Evolutionary conservation across 2,797 vertebrate genomes (phyloP).

Genomic region (Columba guinea): DNA sequence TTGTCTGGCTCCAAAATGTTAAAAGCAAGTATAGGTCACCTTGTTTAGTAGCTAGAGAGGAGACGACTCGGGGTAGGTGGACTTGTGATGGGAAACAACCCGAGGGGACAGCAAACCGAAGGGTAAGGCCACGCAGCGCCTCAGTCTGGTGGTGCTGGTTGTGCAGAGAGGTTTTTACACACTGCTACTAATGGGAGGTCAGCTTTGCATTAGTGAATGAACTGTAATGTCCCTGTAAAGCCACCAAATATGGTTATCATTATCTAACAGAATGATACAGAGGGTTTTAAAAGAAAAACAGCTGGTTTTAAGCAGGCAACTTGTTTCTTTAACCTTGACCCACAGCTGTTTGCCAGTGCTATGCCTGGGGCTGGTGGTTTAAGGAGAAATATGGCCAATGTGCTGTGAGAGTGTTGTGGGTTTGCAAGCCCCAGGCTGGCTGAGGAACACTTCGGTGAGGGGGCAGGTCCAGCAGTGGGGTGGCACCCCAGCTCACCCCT

Average conservation of each 20-base stretch:
- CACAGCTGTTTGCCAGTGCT: background rate
- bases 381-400: background rate
- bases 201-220: background rate
- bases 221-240: background rate
- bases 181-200: background rate
- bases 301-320: background rate
- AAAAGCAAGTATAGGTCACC: slow-evolving; percentile 33
- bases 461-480: background rate
- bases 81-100: background rate
- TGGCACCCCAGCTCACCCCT: rapidly evolving
- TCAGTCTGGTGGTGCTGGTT: background rate
- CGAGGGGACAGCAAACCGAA: background rate
- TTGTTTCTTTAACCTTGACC: background rate
- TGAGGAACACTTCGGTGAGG: background rate
- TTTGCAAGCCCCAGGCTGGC: background rate
- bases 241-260: background rate
- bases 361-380: background rate
- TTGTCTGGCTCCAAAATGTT: slow-evolving; percentile 12
- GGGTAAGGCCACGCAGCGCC: background rate
- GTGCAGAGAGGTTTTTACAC: background rate
- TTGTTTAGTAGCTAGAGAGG: background rate
- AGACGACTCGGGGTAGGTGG: background rate
- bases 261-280: background rate
- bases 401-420: rapidly evolving
- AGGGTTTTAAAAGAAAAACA: background rate